Evolutionary conservation across 2,888 invertebrate species (phyloP), one percentile per base, ranked within the genome.

Genomic region (Dione vanillae): DNA sequence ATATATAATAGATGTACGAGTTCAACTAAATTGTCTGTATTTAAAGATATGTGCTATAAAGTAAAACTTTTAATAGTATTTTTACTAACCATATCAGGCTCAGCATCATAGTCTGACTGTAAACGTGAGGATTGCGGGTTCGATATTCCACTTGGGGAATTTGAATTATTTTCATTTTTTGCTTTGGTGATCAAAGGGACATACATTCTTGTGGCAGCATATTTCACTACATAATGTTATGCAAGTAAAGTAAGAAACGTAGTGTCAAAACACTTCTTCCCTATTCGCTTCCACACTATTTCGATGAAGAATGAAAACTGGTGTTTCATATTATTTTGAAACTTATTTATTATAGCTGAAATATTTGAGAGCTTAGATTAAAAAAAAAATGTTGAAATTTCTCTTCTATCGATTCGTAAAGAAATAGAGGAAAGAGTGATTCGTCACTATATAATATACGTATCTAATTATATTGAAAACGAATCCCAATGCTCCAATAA

Each of bases 1-100:
- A 68, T 72, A 70, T 66, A 67, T 43, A 61, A 27, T 27, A 67
- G 19, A 41, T 27, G 5, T 67, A 43, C 7, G 27, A 14, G n/a
- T 49, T 37, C 11, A 47, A 47, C 16, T 37, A 16, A 35, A 47
- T 43, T n/a, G 8, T 20, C n/a, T 27, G 11, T 20, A n/a, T n/a
- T n/a, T n/a, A 20, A 12, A 16, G 2, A 16, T 47, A 16, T 47
- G 27, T 27, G 5, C 27, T 27, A 27, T 5, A 27, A 27, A 27
- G 5, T 27, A 27, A 2, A 27, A 47, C 47, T 9, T n/a, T 47
- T 47, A n/a, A 47, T n/a, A 47, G 16, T 47, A 9, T 47, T 9
- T 47, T 16, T 47, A 16, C n/a, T n/a, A n/a, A 47, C n/a, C 16
- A 16, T 47, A 47, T 1, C 9, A n/a, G 47, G 9, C 0, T 45